Conservation (phyloP, 2,888 invertebrate genomes). For the Ptychoptera albimana region DNA sequence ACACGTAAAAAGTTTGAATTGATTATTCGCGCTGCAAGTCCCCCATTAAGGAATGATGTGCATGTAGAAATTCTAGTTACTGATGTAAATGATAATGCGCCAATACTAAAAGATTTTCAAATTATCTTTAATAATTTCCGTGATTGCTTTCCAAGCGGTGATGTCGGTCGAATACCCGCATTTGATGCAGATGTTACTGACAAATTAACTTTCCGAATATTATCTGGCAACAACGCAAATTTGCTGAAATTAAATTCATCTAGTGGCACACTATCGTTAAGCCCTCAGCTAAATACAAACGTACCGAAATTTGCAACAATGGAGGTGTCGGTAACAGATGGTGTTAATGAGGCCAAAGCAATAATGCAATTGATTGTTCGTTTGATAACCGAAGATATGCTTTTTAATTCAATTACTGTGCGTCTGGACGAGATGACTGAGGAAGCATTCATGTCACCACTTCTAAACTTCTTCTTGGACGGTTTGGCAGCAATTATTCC, state of each 20-base stretch:
- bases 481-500: slow-evolving; percentile 84
- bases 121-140: slow-evolving; percentile 92
- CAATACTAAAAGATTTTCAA: slow-evolving; percentile 77
- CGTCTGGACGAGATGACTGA: slow-evolving; percentile 86
- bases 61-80: slow-evolving; percentile 77
- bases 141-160: slow-evolving; percentile 82
- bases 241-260: slow-evolving; percentile 68
- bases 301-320: slow-evolving; percentile 86
- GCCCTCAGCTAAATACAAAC: slow-evolving; percentile 88
- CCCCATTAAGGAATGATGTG: slow-evolving; percentile 76
- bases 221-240: slow-evolving; percentile 87
- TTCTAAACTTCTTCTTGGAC: slow-evolving; percentile 75
- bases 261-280: slow-evolving; percentile 70
- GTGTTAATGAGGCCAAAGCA: slow-evolving; percentile 84
- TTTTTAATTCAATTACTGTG: slow-evolving; percentile 86
- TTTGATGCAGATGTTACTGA: slow-evolving; percentile 91
- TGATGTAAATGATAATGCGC: slow-evolving; percentile 92
- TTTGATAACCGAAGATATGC: slow-evolving; percentile 85
- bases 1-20: slow-evolving; percentile 77
- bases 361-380: slow-evolving; percentile 82
- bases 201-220: slow-evolving; percentile 58
- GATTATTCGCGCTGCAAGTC: slow-evolving; percentile 78
- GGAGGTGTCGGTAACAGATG: slow-evolving; percentile 87
- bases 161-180: slow-evolving; percentile 84
- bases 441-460: slow-evolving; percentile 77